A percentile compares a stretch with the other conserved stretches of the same genome.
Evolutionary conservation across 2,888 invertebrate genomes (phyloP).

Genomic region (Oegoconia quadripuncta): DNA sequence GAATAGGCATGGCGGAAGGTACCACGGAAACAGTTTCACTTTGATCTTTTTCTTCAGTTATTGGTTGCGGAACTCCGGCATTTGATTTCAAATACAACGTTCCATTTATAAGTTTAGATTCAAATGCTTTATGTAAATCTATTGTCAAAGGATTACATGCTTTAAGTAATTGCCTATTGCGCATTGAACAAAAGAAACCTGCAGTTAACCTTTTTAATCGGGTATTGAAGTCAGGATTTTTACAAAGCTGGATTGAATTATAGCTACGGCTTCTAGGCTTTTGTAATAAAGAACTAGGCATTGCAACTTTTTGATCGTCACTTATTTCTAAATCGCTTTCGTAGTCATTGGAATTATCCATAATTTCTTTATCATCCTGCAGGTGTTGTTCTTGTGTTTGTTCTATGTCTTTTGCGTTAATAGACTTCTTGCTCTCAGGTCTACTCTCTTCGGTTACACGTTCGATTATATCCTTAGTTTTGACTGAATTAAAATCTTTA

Average conservation of each 20-base stretch:
- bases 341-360: slow-evolving; percentile 7
- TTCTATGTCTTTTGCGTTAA: slow-evolving; percentile 16
- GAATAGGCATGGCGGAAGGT: slow-evolving; percentile 44
- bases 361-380: slow-evolving; percentile 4
- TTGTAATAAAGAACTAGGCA: slow-evolving; percentile 46
- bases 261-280: slow-evolving; percentile 56
- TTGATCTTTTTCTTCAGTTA: slow-evolving; percentile 9
- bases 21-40: slow-evolving; percentile 27
- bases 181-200: slow-evolving; percentile 50
- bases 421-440: slow-evolving; percentile 30
- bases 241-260: slow-evolving; percentile 56
- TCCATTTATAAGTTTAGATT: slow-evolving; percentile 48
- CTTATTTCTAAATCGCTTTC: slow-evolving; percentile 18
- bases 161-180: slow-evolving; percentile 50
- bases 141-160: slow-evolving; percentile 59
- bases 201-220: slow-evolving; percentile 52
- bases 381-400: neutral
- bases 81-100: slow-evolving; percentile 44
- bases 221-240: slow-evolving; percentile 71
- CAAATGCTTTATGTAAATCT: slow-evolving; percentile 60
- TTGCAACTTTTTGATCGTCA: slow-evolving; percentile 36
- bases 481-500: slow-evolving; percentile 28
- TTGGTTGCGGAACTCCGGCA: slow-evolving; percentile 5
- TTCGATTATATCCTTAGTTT: slow-evolving; percentile 37
- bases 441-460: slow-evolving; percentile 46